phyloP scores from a whole-genome alignment of 2,888 invertebrate species.

The Troilus luridus region DNA sequence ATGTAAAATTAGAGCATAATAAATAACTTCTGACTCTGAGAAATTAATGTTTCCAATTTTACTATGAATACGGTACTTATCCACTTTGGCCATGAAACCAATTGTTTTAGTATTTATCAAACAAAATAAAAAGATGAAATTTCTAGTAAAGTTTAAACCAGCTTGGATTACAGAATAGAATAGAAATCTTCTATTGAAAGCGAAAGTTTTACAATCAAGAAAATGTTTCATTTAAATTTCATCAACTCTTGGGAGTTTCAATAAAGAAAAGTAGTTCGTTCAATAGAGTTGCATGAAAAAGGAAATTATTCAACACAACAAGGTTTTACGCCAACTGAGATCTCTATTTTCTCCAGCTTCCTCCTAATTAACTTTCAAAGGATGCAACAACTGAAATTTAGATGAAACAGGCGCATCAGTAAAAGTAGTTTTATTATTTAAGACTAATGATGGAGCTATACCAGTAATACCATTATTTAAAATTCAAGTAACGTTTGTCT shows the following conservation, averaged over 20 bases:
- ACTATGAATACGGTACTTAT: too few relatives aligned
- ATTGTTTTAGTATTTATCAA: neutral
- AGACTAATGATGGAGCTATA: too few relatives aligned
- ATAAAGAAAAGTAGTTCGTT: neutral
- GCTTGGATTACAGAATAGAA: neutral
- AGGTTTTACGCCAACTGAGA: neutral
- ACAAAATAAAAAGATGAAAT: neutral
- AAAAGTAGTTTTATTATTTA: too few relatives aligned
- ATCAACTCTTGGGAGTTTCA: neutral
- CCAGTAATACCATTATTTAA: too few relatives aligned
- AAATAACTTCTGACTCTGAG: too few relatives aligned
- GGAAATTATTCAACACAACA: neutral
- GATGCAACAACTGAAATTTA: neutral
- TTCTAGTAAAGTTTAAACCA: neutral
- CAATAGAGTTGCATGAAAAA: neutral
- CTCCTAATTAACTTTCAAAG: neutral
- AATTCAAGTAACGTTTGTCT: too few relatives aligned
- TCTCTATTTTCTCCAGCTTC: neutral
- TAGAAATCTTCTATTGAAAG: neutral
- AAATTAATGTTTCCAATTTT: too few relatives aligned
- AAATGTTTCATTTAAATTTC: conserved; percentile 1
- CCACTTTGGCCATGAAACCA: too few relatives aligned
- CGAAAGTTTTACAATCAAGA: neutral
- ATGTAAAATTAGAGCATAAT: too few relatives aligned
- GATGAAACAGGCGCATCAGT: too few relatives aligned